A percentile compares a stretch with the other conserved stretches of the same genome.
Conservation (phyloP, 2,888 invertebrate species). For the Nomada lathburiana region DNA sequence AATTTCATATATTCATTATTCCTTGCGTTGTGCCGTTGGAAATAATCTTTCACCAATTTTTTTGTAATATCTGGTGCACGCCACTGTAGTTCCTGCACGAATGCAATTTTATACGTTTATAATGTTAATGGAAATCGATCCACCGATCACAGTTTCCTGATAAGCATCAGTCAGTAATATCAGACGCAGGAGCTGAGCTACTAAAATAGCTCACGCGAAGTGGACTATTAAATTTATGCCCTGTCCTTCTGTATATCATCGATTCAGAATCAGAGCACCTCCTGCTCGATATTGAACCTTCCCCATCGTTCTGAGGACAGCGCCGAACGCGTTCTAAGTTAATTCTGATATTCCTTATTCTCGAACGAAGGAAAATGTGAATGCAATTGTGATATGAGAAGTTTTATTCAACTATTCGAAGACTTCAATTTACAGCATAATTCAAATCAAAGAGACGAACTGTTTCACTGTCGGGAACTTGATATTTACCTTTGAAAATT, state of each 20-base stretch:
- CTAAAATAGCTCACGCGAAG: conserved; percentile 14
- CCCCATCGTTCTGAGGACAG: conserved; percentile 34
- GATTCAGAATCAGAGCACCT: conserved; percentile 30
- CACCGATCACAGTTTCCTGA: conserved; percentile 5
- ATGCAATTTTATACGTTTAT: conserved; percentile 10
- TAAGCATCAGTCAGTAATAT: conserved; percentile 19
- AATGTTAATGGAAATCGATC: conserved; percentile 21
- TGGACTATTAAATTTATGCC: conserved; percentile 36
- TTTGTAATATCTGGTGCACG: background rate
- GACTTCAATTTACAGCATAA: background rate
- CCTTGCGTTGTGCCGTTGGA: background rate
- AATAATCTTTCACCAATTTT: background rate
- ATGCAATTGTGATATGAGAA: too few species aligned
- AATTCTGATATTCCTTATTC: background rate
- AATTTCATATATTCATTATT: background rate
- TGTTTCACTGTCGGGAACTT: background rate
- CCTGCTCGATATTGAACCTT: conserved; percentile 44
- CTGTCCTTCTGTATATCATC: conserved; percentile 26
- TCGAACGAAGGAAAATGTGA: background rate
- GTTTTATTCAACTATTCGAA: background rate
- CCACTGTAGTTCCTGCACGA: background rate
- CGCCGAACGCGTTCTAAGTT: conserved; percentile 8
- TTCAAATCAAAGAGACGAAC: background rate
- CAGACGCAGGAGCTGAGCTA: conserved; percentile 14
- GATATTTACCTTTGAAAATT: too few species aligned